Base-by-base conservation (phyloP, 1,140 invertebrate genomes). In the Brachionus rubens region DNA sequence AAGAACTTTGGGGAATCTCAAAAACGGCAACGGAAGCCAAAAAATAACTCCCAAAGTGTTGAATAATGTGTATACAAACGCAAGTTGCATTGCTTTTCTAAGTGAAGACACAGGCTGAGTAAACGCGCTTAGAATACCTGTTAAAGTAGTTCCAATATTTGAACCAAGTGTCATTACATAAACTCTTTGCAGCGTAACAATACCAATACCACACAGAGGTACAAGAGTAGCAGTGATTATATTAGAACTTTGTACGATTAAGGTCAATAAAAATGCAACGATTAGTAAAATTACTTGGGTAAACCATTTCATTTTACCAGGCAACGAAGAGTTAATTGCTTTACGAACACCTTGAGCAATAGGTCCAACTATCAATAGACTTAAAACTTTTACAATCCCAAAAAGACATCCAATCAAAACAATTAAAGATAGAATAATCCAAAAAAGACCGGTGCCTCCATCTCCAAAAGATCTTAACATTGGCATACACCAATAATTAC, bases 171-270 rank as follows among this genome's bases (percentile, higher is more conserved):
- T 88, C 14, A 89, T 80, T 0, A 88, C 88, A 80, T 89, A 89
- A 78, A 89, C 87, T 47, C 88, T 79, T 30, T 90, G 87, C 7
- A 90, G 77, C 3, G 83, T 83, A n/a, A 90, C 85, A 24, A 89
- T 84, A 0, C 88, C 89, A 16, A 88, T 80, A 5, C 88, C 89
- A 5, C 89, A 88, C 1, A 90, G 81, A 0, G 89, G 89, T 3
- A 88, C 89, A 4, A 90, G 78, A 0, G 88, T 85, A 9, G 88
- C 89, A 1, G 89, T 89, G 79, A 90, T 89, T 36, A 90, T 87
- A 26, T 88, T 88, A 77, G 85, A 87, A 50, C 87, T 88, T 81
- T 90, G 89, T 0, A 89, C 85, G 30, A 90, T 79, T 46, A 90
- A 85, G 6, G 89, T 89, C 43, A 89, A 80, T 0, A 85, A 80